Evolutionary conservation across 2,888 invertebrate genomes (phyloP).

Genomic region (Orthosia gothica): DNA sequence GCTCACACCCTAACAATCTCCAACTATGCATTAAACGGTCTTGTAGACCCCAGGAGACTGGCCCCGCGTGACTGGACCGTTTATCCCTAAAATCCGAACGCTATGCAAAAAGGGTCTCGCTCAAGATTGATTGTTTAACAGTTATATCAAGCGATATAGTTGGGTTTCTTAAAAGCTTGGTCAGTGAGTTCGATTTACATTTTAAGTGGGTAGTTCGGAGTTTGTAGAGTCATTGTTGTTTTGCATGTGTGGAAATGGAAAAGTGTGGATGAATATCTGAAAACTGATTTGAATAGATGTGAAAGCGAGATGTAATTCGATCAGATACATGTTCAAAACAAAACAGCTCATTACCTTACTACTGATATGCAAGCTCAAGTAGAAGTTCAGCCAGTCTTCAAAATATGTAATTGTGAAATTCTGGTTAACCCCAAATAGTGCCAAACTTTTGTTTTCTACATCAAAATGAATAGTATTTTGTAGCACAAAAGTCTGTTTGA

Average conservation of each 20-base stretch:
- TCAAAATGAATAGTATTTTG: slow-evolving; percentile 31
- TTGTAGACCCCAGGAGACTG: slow-evolving; percentile 82
- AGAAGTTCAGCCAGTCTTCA: too few relatives aligned
- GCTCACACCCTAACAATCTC: slow-evolving; percentile 80
- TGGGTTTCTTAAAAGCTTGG: slow-evolving; percentile 75
- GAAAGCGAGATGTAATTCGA: too few relatives aligned
- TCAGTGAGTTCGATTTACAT: slow-evolving; percentile 71
- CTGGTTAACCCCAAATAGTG: slow-evolving; percentile 24
- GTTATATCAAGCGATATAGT: slow-evolving; percentile 70
- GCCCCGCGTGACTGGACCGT: slow-evolving; percentile 85
- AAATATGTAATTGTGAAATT: slow-evolving; percentile 21
- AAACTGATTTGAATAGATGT: neutral
- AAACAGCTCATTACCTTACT: neutral
- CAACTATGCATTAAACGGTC: slow-evolving; percentile 87
- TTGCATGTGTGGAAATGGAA: slow-evolving; percentile 37
- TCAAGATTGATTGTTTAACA: slow-evolving; percentile 90
- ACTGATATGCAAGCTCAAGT: neutral
- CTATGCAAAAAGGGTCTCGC: slow-evolving; percentile 87
- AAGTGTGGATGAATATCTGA: slow-evolving; percentile 2
- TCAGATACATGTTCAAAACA: neutral
- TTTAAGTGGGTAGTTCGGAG: slow-evolving; percentile 55
- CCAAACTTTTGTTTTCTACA: slow-evolving; percentile 41
- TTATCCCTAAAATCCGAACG: slow-evolving; percentile 78
- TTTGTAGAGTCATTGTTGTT: slow-evolving; percentile 62
- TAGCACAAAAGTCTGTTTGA: slow-evolving; percentile 45